phyloP scores from a whole-genome alignment of 2,797 vertebrate species.

The Helarctos malayanus region DNA sequence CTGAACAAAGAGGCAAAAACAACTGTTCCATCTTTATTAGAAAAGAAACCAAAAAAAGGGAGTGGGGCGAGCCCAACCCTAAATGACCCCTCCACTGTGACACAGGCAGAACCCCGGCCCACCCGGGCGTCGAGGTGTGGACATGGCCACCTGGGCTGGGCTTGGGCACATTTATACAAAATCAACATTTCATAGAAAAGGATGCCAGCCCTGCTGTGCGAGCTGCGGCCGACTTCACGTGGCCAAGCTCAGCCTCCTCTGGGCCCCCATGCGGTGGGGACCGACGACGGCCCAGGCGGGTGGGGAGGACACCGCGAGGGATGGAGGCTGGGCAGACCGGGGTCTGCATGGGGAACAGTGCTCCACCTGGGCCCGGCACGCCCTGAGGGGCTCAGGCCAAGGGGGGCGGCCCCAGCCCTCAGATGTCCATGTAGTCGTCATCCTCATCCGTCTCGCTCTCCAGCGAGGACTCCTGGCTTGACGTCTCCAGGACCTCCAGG shows the following conservation, averaged over 20 bases:
- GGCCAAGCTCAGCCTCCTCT: background rate
- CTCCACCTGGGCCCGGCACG: background rate
- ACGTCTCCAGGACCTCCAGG: constrained; percentile 98
- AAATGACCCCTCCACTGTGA: background rate
- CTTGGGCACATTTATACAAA: constrained; percentile 79
- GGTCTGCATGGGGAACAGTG: background rate
- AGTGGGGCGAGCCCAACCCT: background rate
- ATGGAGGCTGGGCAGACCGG: background rate
- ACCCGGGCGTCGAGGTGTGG: background rate
- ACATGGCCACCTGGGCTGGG: background rate
- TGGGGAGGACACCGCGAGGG: background rate
- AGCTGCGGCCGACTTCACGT: background rate
- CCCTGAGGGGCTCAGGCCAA: background rate
- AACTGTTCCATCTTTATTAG: constrained; percentile 81
- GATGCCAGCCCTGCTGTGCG: constrained; percentile 44
- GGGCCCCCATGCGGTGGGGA: background rate
- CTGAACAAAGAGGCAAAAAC: constrained; percentile 18
- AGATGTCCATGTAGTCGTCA: constrained; percentile 97
- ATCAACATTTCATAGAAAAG: constrained; percentile 86
- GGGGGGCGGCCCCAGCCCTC: constrained; percentile 68
- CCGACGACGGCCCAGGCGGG: background rate
- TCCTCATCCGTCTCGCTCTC: constrained; percentile 99
- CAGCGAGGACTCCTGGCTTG: constrained; percentile 98
- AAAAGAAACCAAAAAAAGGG: constrained; percentile 78
- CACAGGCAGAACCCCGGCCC: background rate